Evolutionary conservation across 2,113 vertebrate species (phyloP), one percentile per base, ranked within the genome.

Genomic region (Pomatorhinus ruficollis): DNA sequence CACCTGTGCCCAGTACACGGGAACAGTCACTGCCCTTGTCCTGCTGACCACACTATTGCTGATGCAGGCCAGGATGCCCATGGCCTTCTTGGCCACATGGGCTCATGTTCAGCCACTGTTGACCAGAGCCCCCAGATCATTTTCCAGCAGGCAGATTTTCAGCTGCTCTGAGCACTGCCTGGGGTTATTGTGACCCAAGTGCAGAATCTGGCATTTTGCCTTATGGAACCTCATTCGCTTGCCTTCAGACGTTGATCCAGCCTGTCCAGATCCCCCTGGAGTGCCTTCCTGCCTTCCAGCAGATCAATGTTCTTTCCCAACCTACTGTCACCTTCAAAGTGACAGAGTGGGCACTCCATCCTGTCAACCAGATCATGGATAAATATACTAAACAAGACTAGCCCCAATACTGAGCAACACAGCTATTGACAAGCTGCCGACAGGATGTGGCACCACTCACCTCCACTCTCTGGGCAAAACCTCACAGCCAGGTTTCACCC

Each of bases 21-120:
- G 11, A 18, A 21, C 4, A 0, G 21, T 42, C 25, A 30, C 16
- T 21, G 20, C 19, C 24, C 20, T 50, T 0, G 0, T 77, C 25
- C 71, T 52, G 31, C 53, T 68, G 52, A 14, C 17, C 21, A 42
- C 44, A 18, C 5, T 17, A 4, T 10, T 59, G 22, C 17, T 37
- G 44, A 44, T 11, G 5, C 16, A 50, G 37, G 25, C 35, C 25
- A 31, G 42, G 44, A 19, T 74, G n/a, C 12, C 15, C 1, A 1
- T 18, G 28, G 28, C n/a, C 23, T 39, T 33, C 39, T 12, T 33
- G 5, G 40, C 33, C 59, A 39, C 3, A 6, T 47, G 40, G 42
- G 24, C 12, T 47, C 33, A 17, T 45, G 27, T 45, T 56, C 19
- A 40, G 28, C 28, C 15, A 4, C 9, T 39, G 30, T 11, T 74